A percentile compares a stretch with the other conserved stretches of the same genome.
phyloP scores from a whole-genome alignment of 2,888 invertebrate species.

The Tenthredo mesomela region DNA sequence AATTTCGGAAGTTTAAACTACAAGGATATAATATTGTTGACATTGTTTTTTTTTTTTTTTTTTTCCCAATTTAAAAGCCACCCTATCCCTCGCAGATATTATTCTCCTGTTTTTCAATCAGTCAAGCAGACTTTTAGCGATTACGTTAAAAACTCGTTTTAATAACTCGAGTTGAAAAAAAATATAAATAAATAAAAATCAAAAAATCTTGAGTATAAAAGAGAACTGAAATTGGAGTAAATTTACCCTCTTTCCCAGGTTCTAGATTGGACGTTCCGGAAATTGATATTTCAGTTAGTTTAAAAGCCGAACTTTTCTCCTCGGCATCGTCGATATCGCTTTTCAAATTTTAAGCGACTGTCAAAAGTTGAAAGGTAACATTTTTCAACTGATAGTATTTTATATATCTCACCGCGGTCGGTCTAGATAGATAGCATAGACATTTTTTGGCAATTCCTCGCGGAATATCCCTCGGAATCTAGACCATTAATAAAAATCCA shows the following conservation, averaged over 20 bases:
- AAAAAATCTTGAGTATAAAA: not conserved
- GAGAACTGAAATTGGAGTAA: not conserved
- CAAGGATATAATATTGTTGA: not conserved
- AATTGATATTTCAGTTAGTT: not conserved
- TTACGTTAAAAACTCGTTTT: not conserved
- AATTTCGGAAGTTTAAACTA: not conserved
- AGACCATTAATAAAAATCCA: conserved; percentile 23
- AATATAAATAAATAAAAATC: not conserved
- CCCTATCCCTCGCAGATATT: not conserved
- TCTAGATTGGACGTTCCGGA: not conserved
- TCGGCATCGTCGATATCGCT: not conserved
- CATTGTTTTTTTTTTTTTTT: not conserved
- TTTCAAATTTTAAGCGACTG: not conserved
- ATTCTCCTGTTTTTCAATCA: not conserved
- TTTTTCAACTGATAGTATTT: not conserved
- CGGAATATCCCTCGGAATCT: conserved; percentile 9
- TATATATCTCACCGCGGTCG: not conserved
- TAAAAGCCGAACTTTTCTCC: not conserved
- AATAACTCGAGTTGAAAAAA: not conserved
- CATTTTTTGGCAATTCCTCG: not conserved
- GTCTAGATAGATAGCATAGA: not conserved
- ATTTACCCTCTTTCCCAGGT: not conserved
- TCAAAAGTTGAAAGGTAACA: conserved; percentile 6
- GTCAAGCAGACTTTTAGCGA: not conserved
- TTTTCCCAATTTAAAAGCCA: not conserved